Conservation (phyloP, 1,140 invertebrate genomes). For the Hycleus phaleratus region DNA sequence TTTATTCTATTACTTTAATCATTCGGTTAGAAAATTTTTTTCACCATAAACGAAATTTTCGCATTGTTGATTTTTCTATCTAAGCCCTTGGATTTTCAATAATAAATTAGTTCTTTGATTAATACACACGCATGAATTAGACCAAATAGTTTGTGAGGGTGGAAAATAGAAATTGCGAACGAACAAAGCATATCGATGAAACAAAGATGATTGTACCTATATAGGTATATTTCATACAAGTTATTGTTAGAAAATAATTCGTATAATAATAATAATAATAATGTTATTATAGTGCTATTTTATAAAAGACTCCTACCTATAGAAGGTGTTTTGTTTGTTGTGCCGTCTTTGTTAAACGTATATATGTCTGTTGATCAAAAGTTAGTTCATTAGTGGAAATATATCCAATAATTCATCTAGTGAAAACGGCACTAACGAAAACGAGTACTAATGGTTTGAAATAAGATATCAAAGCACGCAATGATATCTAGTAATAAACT, state of each 20-base stretch:
- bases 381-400: constrained; percentile 41
- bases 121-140: too few species aligned
- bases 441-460: constrained; percentile 37
- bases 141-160: too few species aligned
- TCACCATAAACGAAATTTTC: too few species aligned
- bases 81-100: too few species aligned
- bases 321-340: constrained; percentile 15
- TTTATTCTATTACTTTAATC: too few species aligned
- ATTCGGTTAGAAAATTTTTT: too few species aligned
- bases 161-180: too few species aligned
- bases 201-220: not conserved
- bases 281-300: not conserved
- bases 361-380: constrained; percentile 28
- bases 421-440: constrained; percentile 16
- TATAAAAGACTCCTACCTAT: too few species aligned
- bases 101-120: too few species aligned
- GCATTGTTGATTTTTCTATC: too few species aligned
- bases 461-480: constrained; percentile 42
- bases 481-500: constrained; percentile 28
- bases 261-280: not conserved
- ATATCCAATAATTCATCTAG: constrained; percentile 38
- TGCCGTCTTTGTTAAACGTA: constrained; percentile 16
- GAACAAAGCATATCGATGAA: not conserved
- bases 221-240: not conserved
- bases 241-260: not conserved